Conservation (phyloP, 2,888 invertebrate species). For the Drosophila siamana region DNA sequence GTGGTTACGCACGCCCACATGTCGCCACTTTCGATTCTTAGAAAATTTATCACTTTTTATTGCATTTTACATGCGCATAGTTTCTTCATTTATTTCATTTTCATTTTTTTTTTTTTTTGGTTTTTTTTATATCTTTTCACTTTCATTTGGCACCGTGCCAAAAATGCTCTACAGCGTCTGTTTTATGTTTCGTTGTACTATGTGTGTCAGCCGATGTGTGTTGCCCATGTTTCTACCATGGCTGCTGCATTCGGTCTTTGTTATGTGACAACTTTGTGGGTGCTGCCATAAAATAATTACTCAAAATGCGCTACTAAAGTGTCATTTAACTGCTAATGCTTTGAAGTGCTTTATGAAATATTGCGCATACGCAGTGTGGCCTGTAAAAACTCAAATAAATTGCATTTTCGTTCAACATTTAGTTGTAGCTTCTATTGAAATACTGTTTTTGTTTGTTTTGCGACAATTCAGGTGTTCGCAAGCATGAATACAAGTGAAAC, state of each 20-base stretch:
- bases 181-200: conserved; percentile 21
- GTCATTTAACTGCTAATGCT: conserved; percentile 44
- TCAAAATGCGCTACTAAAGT: conserved; percentile 36
- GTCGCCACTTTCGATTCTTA: conserved; percentile 58
- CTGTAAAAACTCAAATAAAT: background rate
- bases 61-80: conserved; percentile 54
- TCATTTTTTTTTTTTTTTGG: background rate
- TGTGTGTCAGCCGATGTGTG: conserved; percentile 8
- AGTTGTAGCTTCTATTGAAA: no score
- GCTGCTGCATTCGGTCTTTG: background rate
- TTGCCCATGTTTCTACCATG: conserved; percentile 14
- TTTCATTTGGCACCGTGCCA: conserved; percentile 53
- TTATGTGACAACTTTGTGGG: conserved; percentile 28
- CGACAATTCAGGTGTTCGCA: background rate
- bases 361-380: conserved; percentile 53
- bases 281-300: conserved; percentile 48
- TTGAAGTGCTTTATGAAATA: conserved; percentile 57
- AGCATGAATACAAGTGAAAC: background rate
- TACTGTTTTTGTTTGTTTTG: background rate
- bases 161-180: conserved; percentile 33
- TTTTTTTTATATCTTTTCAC: conserved; percentile 1
- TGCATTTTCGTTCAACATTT: background rate
- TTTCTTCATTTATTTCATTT: conserved; percentile 24
- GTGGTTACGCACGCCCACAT: conserved; percentile 33
- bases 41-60: conserved; percentile 63